Evolutionary conservation across 2,888 invertebrate genomes (phyloP).

Genomic region (Caenorhabditis parvicauda): DNA sequence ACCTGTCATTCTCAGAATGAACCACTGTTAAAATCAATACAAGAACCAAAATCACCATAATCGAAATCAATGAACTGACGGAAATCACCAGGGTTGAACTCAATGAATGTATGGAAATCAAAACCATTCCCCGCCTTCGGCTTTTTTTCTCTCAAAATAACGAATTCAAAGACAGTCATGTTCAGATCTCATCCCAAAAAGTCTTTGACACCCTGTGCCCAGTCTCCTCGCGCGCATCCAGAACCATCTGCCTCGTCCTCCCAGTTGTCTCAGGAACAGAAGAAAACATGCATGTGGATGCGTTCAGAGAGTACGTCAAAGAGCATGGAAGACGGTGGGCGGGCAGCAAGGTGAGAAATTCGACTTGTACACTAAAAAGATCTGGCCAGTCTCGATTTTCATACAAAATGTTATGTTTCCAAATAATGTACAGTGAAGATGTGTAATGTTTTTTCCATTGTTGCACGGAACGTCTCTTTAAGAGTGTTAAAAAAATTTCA

Average conservation of each 20-base stretch:
- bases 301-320: constrained; percentile 36
- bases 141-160: neutral
- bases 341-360: constrained; percentile 21
- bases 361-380: neutral
- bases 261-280: constrained; percentile 32
- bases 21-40: no score
- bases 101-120: no score
- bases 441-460: no score
- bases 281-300: constrained; percentile 40
- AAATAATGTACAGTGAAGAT: neutral
- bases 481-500: no score
- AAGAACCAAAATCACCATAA: no score
- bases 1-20: no score
- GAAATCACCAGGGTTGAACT: no score
- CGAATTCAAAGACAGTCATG: no score
- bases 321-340: constrained; percentile 20
- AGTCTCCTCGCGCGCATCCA: constrained; percentile 44
- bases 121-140: neutral
- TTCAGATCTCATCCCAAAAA: constrained; percentile 63
- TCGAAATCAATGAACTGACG: no score
- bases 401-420: neutral
- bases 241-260: constrained; percentile 53
- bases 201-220: constrained; percentile 66
- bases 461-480: no score
- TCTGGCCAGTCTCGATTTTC: neutral